Conservation (phyloP, 2,797 vertebrate genomes). For the Microchirus variegatus region DNA sequence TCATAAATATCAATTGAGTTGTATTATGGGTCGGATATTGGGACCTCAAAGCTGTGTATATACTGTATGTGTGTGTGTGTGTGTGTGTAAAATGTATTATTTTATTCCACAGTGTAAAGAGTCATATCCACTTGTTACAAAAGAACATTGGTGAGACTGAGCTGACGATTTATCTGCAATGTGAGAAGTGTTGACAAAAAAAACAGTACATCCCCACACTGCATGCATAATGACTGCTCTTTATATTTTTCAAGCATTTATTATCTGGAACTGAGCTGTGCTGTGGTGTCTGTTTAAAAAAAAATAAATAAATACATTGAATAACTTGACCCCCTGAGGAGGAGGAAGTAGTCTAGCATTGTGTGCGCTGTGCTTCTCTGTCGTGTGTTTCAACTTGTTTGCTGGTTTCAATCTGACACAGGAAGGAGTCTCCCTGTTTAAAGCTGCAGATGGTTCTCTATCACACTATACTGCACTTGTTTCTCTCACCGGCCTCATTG, state of each 20-base stretch:
- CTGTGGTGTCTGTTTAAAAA: not conserved
- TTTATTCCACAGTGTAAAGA: too few relatives aligned
- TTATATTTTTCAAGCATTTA: too few relatives aligned
- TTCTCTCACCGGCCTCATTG: not conserved
- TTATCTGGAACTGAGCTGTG: too few relatives aligned
- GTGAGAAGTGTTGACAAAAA: too few relatives aligned
- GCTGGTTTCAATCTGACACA: not conserved
- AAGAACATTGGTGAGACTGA: too few relatives aligned
- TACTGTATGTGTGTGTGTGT: too few relatives aligned
- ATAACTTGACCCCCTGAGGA: slow-evolving; percentile 20
- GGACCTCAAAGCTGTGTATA: too few relatives aligned
- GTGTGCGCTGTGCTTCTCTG: not conserved
- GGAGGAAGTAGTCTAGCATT: not conserved
- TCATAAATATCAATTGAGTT: not conserved
- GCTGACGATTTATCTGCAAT: too few relatives aligned
- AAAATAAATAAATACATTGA: not conserved
- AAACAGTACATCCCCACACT: too few relatives aligned
- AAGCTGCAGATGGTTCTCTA: slow-evolving; percentile 14
- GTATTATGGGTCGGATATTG: not conserved
- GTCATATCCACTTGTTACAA: too few relatives aligned
- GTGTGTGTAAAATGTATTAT: too few relatives aligned
- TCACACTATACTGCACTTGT: not conserved
- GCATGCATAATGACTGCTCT: too few relatives aligned
- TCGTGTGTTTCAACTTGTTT: not conserved
- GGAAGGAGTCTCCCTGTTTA: not conserved